A percentile compares a stretch with the other conserved stretches of the same genome.
Evolutionary conservation across 1,140 invertebrate species (phyloP).

Genomic region (Tribolium madens): DNA sequence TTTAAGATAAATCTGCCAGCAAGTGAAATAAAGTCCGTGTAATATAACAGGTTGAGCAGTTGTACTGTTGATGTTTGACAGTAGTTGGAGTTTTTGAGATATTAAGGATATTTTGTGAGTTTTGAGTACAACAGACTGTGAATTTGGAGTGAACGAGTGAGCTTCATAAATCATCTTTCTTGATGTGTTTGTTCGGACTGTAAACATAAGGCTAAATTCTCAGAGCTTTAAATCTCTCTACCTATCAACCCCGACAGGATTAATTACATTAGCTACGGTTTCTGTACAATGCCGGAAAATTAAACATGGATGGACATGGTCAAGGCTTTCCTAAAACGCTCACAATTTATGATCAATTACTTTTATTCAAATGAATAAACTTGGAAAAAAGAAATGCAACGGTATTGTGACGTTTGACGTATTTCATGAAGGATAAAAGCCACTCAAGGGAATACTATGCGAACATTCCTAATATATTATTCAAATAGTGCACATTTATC

Average conservation of each 20-base stretch:
- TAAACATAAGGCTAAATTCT: constrained; percentile 46
- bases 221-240: constrained; percentile 42
- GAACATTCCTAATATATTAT: constrained; percentile 26
- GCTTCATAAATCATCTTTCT: constrained; percentile 44
- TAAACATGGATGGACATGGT: constrained; percentile 39
- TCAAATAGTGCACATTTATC: constrained; percentile 22
- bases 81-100: not conserved
- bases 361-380: constrained; percentile 1
- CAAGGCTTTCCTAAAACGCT: constrained; percentile 23
- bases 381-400: not conserved
- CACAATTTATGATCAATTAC: constrained; percentile 5
- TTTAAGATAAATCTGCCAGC: not conserved
- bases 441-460: constrained; percentile 5
- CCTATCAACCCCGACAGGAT: constrained; percentile 43
- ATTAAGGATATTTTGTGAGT: constrained; percentile 4
- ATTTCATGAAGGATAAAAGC: constrained; percentile 24
- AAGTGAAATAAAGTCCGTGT: constrained; percentile 14
- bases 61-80: not conserved
- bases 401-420: constrained; percentile 22
- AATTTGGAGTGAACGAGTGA: constrained; percentile 37
- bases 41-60: not conserved
- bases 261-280: constrained; percentile 43
- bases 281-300: constrained; percentile 43
- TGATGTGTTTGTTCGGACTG: constrained; percentile 44
- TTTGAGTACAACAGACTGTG: constrained; percentile 15